Evolutionary conservation across 2,113 vertebrate genomes (phyloP), one percentile per base, ranked within the genome.

Genomic region (Otis tarda): DNA sequence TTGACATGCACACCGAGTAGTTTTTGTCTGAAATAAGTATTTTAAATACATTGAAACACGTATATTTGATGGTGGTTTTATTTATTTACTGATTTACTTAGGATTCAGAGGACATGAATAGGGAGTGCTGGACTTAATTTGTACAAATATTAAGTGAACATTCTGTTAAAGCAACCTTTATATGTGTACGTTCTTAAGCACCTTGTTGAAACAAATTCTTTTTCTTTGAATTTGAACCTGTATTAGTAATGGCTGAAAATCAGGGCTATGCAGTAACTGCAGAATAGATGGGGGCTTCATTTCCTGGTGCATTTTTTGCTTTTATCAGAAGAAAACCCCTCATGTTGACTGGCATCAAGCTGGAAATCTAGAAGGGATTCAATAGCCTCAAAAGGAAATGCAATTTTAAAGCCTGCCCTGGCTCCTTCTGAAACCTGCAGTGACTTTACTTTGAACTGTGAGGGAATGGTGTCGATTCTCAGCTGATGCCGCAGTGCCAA

Each of bases 391-490:
- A 65, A 75, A 91, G 49, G 30, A 75, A 79, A 75, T 4, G 12
- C 8, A 18, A 3, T 41, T 90, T 74, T 86, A 59, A 69, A 75
- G 52, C 50, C 60, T 89, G 21, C 55, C 41, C n/a, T 53, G 55
- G 4, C 31, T 88, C 5, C 18, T 33, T 85, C 28, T 80, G 71
- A 63, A 33, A 65, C 30, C 53, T 71, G 50, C 67, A 41, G 52
- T 0, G 0, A n/a, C 59, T 88, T 83, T 16, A 9, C 55, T 64
- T 56, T n/a, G 39, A 55, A 45, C 28, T 47, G 25, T 37, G 31
- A 41, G 37, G 18, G 50, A 55, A 37, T 50, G 0, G 0, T 41
- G 16, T 47, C 3, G 3, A 31, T 45, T 83, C 55, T 73, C 28
- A 53, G 57, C n/a, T 7, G 7, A 69, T 27, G 59, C 43, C 2